phyloP scores from a whole-genome alignment of 1,140 invertebrate genomes.

The Drosophila pseudoobscura region DNA sequence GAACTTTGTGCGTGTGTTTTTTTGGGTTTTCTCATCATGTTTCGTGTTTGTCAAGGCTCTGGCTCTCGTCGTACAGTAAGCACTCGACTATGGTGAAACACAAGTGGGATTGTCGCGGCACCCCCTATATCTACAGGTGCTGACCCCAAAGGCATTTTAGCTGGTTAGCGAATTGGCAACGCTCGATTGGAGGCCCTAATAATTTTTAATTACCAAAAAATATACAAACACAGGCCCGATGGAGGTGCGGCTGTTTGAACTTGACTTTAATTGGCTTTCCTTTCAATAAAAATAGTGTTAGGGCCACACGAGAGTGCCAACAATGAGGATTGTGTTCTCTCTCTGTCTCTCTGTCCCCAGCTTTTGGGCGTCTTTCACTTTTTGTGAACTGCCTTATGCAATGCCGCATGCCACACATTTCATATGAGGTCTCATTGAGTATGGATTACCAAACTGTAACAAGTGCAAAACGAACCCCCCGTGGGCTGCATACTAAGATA shows the following conservation, averaged over 20 bases:
- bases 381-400: slow-evolving; percentile 72
- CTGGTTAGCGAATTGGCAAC: slow-evolving; percentile 63
- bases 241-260: slow-evolving; percentile 72
- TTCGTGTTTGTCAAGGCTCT: slow-evolving; percentile 49
- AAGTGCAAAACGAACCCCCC: slow-evolving; percentile 55
- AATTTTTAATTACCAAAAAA: slow-evolving; percentile 63
- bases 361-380: slow-evolving; percentile 61
- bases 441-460: slow-evolving; percentile 53
- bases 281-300: slow-evolving; percentile 58
- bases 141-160: slow-evolving; percentile 38
- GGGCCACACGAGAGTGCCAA: slow-evolving; percentile 7
- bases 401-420: slow-evolving; percentile 50
- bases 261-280: slow-evolving; percentile 78
- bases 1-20: slow-evolving; percentile 62
- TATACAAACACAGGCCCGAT: slow-evolving; percentile 13
- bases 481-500: slow-evolving; percentile 51
- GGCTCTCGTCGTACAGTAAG: slow-evolving; percentile 22
- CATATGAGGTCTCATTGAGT: slow-evolving; percentile 26
- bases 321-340: slow-evolving; percentile 26
- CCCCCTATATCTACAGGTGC: slow-evolving; percentile 29
- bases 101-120: slow-evolving; percentile 22
- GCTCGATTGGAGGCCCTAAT: slow-evolving; percentile 53
- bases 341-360: slow-evolving; percentile 3
- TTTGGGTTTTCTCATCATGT: slow-evolving; percentile 19
- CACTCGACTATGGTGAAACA: slow-evolving; percentile 11